Evolutionary conservation across 2,888 invertebrate species (phyloP).

Genomic region (Apantesis nais): DNA sequence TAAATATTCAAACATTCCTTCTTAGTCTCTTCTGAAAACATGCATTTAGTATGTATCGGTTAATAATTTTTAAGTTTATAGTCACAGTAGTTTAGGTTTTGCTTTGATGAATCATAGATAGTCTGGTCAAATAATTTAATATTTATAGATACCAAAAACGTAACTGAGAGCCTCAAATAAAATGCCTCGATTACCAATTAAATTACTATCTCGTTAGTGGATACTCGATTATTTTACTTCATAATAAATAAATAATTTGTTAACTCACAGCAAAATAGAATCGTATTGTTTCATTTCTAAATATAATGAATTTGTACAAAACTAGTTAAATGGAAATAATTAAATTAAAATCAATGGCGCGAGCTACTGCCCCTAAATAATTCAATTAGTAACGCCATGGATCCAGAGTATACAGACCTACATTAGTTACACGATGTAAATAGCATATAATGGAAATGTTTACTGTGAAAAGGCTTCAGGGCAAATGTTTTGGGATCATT

Average conservation of each 20-base stretch:
- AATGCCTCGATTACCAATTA: too few relatives aligned
- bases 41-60: too few relatives aligned
- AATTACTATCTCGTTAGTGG: too few relatives aligned
- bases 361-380: neutral
- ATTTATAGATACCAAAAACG: too few relatives aligned
- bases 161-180: too few relatives aligned
- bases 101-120: too few relatives aligned
- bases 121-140: too few relatives aligned
- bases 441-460: neutral
- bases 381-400: neutral
- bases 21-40: too few relatives aligned
- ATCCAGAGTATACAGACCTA: neutral
- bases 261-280: neutral
- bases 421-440: neutral
- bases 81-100: too few relatives aligned
- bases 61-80: too few relatives aligned
- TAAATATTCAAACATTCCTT: too few relatives aligned
- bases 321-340: neutral
- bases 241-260: neutral
- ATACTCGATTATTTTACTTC: too few relatives aligned
- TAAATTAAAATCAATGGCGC: constrained; percentile 2
- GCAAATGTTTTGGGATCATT: neutral
- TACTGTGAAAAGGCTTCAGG: neutral
- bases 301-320: neutral
- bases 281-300: neutral